A percentile compares a stretch with the other conserved stretches of the same genome.
Evolutionary conservation across 2,888 invertebrate species (phyloP).

Genomic region (Xestia rhomboidea): DNA sequence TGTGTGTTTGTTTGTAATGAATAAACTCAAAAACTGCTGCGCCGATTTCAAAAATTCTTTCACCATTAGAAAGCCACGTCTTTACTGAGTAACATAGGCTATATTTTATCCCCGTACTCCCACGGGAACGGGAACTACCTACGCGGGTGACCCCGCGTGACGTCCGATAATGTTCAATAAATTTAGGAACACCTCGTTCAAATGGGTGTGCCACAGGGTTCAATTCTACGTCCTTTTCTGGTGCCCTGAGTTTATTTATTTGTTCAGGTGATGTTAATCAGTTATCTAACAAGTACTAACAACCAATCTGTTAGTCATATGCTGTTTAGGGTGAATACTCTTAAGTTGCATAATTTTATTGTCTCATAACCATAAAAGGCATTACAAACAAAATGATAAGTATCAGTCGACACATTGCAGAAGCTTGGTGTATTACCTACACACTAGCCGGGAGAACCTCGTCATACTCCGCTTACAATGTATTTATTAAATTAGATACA

Average conservation of each 20-base stretch:
- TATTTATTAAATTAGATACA: too few species aligned
- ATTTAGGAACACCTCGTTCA: not conserved
- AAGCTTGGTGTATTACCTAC: slow-evolving; percentile 4
- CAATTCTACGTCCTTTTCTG: not conserved
- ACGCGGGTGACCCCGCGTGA: too few species aligned
- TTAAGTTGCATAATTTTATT: slow-evolving; percentile 32
- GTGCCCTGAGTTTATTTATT: not conserved
- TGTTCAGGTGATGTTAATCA: not conserved
- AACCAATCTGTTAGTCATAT: slow-evolving; percentile 20
- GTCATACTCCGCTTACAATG: slow-evolving; percentile 4
- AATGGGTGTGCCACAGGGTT: not conserved
- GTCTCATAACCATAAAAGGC: slow-evolving; percentile 17
- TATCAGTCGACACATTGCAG: slow-evolving; percentile 17
- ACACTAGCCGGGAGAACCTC: not conserved
- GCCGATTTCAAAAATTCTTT: too few species aligned
- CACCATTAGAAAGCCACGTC: too few species aligned
- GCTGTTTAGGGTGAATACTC: slow-evolving; percentile 6
- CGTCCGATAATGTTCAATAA: too few species aligned
- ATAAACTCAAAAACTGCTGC: too few species aligned
- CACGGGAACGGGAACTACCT: too few species aligned
- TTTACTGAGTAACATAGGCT: too few species aligned
- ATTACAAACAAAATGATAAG: slow-evolving; percentile 35
- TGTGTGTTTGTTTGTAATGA: too few species aligned
- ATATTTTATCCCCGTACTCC: too few species aligned
- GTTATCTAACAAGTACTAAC: not conserved